Evolutionary conservation across 2,888 invertebrate genomes (phyloP).

Genomic region (Cantharis flavilabris): DNA sequence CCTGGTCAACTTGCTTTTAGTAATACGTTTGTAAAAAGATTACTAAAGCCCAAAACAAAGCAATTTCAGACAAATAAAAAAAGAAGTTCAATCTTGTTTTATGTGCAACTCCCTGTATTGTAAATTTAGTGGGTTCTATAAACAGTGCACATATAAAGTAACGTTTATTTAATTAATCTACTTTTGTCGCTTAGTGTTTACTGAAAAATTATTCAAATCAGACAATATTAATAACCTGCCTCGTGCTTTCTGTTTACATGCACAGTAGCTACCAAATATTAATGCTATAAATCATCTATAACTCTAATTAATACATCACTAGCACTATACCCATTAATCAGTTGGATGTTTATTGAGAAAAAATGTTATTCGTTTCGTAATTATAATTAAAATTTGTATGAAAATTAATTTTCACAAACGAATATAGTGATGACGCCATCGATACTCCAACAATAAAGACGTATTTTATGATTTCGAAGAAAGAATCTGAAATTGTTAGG

Average conservation of each 20-base stretch:
- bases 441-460: neutral
- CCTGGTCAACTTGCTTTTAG: neutral
- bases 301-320: conserved; percentile 38
- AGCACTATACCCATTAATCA: conserved; percentile 34
- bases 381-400: neutral
- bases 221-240: conserved; percentile 2
- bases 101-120: neutral
- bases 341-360: conserved; percentile 17
- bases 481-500: neutral
- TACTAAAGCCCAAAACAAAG: neutral
- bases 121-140: neutral
- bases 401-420: neutral
- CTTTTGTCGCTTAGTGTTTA: neutral
- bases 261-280: conserved; percentile 2
- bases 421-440: neutral
- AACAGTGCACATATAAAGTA: neutral
- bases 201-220: neutral
- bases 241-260: neutral
- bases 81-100: neutral
- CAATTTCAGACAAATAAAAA: neutral
- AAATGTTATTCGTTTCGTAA: neutral
- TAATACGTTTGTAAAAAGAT: neutral
- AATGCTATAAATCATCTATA: conserved; percentile 32
- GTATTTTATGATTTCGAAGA: neutral
- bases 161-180: neutral